Percentiles rank a stretch among this genome's conserved stretches.
Conservation (phyloP, 2,888 invertebrate species). For the Eupithecia pulchellata region DNA sequence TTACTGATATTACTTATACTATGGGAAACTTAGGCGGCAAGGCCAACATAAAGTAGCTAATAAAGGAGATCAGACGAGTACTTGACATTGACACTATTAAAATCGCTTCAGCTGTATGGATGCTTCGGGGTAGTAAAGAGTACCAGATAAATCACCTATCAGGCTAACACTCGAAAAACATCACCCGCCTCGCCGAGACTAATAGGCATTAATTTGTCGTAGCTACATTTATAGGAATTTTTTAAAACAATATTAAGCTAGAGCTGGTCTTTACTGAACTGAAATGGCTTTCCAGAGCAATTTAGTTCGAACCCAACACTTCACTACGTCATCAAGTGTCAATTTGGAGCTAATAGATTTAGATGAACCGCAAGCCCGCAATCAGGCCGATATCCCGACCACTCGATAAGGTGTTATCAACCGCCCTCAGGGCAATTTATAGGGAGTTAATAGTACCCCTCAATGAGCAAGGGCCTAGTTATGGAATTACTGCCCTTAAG, state of each 20-base stretch:
- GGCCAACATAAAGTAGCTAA: too few species aligned
- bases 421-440: conserved; percentile 73
- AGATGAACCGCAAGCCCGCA: conserved; percentile 62
- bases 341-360: conserved; percentile 48
- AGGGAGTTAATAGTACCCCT: conserved; percentile 76
- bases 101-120: neutral
- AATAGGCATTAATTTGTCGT: neutral
- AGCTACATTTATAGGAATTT: neutral
- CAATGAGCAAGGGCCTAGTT: conserved; percentile 55
- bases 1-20: too few species aligned
- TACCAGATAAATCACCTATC: neutral
- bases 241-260: neutral
- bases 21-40: too few species aligned
- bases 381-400: conserved; percentile 71
- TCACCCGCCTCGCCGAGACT: neutral
- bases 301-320: conserved; percentile 25
- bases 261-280: neutral
- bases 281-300: conserved; percentile 6
- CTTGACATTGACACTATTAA: neutral
- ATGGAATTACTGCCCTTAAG: conserved; percentile 40
- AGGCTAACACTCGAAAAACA: neutral
- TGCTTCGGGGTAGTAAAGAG: neutral
- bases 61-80: neutral
- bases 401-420: conserved; percentile 80
- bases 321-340: conserved; percentile 33